Evolutionary conservation across 2,113 vertebrate genomes (phyloP).

Genomic region (Gambusia holbrooki): DNA sequence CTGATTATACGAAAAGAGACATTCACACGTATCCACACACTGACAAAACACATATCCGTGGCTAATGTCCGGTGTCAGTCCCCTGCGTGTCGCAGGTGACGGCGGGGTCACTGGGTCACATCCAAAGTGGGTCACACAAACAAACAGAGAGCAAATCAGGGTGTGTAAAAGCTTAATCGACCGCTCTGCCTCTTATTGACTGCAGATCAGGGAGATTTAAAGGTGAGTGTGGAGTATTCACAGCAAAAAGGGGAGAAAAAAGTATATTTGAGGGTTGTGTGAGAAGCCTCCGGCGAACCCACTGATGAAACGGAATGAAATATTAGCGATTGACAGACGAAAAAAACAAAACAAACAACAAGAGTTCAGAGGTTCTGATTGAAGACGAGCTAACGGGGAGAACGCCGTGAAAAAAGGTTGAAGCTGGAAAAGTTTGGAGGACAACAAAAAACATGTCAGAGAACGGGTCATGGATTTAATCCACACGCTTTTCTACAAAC

Average conservation of each 20-base stretch:
- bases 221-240: constrained; percentile 8
- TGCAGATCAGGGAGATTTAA: constrained; percentile 9
- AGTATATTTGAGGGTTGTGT: background rate
- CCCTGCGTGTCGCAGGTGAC: constrained; percentile 48
- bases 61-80: constrained; percentile 36
- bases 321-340: constrained; percentile 33
- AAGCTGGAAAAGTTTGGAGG: constrained; percentile 22
- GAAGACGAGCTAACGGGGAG: constrained; percentile 18
- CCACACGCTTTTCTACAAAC: constrained; percentile 7
- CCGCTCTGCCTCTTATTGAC: constrained; percentile 23
- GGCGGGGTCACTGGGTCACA: constrained; percentile 30
- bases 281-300: constrained; percentile 16
- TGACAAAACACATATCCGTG: constrained; percentile 21
- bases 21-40: constrained; percentile 1
- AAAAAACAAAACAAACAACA: constrained; percentile 14
- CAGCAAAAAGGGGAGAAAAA: background rate
- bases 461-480: constrained; percentile 13
- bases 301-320: constrained; percentile 75
- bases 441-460: constrained; percentile 24
- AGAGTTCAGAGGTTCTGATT: constrained; percentile 5
- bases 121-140: constrained; percentile 51
- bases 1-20: constrained; percentile 22
- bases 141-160: background rate
- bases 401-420: background rate
- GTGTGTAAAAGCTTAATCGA: constrained; percentile 3